A percentile compares a stretch with the other conserved stretches of the same genome.
phyloP scores from a whole-genome alignment of 2,888 invertebrate genomes.

The Galerucella nymphaeae region DNA sequence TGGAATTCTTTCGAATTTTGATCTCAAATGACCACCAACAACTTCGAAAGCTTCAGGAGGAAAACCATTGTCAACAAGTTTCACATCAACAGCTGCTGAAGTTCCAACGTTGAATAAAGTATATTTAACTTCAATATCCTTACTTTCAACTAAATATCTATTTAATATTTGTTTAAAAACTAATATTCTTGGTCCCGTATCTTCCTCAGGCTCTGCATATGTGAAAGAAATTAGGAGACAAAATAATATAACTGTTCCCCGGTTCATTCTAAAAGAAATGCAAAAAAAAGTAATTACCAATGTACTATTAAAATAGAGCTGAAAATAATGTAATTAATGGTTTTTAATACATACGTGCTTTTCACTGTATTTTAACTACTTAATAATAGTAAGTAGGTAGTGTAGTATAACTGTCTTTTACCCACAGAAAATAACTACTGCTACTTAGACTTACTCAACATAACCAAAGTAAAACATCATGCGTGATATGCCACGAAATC shows the following conservation, averaged over 20 bases:
- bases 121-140: slow-evolving; percentile 96
- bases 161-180: slow-evolving; percentile 95
- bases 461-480: neutral
- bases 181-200: slow-evolving; percentile 82
- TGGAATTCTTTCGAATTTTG: slow-evolving; percentile 88
- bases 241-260: slow-evolving; percentile 42
- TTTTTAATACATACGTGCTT: slow-evolving; percentile 24
- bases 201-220: slow-evolving; percentile 70
- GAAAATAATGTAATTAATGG: neutral
- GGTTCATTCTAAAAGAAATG: slow-evolving; percentile 40
- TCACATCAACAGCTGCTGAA: slow-evolving; percentile 89
- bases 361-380: slow-evolving; percentile 15
- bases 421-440: neutral
- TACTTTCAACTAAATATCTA: slow-evolving; percentile 94
- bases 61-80: slow-evolving; percentile 91
- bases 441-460: neutral
- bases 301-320: neutral
- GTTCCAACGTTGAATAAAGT: slow-evolving; percentile 93
- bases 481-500: slow-evolving; percentile 29
- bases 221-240: slow-evolving; percentile 48
- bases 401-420: neutral
- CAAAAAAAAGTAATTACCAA: slow-evolving; percentile 14
- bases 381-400: neutral
- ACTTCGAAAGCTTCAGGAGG: slow-evolving; percentile 91
- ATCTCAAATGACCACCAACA: slow-evolving; percentile 86